These are phyloP conservation scores for Octomys mimax DNA, from an alignment of 2,797 vertebrate genomes.

Conservation along the genomic window DNA sequence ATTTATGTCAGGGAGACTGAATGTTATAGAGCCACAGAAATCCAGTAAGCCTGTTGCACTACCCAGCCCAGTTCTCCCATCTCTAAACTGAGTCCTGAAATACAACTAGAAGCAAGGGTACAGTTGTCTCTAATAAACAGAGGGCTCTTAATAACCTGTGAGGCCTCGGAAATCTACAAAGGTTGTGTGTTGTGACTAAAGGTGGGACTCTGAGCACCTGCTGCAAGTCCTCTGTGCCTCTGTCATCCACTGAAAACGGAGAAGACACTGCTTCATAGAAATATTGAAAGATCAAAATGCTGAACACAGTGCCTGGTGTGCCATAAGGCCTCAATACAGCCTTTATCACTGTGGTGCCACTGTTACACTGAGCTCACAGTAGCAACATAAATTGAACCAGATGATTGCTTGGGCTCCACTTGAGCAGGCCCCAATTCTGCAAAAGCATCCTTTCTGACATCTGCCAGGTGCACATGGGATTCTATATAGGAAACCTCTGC, in stretches of 20 bases:
- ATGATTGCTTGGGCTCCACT: background rate
- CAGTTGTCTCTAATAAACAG: background rate
- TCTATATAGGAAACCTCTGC: background rate
- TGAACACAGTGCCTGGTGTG: background rate
- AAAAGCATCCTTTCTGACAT: background rate
- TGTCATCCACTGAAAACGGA: background rate
- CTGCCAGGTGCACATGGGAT: background rate
- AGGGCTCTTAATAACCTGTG: background rate
- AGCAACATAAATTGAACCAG: background rate
- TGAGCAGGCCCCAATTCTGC: background rate
- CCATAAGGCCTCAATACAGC: background rate
- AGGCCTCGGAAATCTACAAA: background rate
- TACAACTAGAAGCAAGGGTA: background rate
- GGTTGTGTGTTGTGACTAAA: background rate
- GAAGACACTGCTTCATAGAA: background rate
- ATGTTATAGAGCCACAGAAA: background rate
- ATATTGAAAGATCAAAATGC: background rate
- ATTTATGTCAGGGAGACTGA: background rate
- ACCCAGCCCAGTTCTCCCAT: background rate
- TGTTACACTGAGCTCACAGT: background rate
- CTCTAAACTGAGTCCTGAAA: background rate
- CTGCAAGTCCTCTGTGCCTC: background rate
- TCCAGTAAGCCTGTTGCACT: background rate
- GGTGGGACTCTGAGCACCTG: background rate
- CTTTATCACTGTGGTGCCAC: background rate